Base-by-base conservation (phyloP, 2,888 invertebrate genomes). In the Phymatocera aterrima region DNA sequence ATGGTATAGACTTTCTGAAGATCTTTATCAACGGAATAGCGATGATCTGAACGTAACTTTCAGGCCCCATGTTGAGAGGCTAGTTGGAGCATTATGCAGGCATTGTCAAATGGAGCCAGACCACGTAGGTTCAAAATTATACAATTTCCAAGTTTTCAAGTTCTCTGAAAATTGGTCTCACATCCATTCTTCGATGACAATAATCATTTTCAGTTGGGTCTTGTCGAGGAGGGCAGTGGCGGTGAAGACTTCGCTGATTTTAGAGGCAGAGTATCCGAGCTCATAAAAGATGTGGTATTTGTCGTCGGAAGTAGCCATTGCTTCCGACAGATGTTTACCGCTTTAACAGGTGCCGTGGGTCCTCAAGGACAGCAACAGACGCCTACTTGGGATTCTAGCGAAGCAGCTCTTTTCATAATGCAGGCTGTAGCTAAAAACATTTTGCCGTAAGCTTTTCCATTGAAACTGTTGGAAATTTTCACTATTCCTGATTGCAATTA, bases 21-120 rank as follows among this genome's bases (percentile, higher is more conserved):
- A 96, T 86, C 92, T 99, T 3, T 99, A 98, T 90, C 96, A 97
- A 85, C 94, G 95, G 83, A 96, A 98, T 88, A 95, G 94, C 85
- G 95, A 96, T 84, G 93, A 94, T 0, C 89, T 97, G n/a, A 97
- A 96, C 1, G 93, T 94, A 68, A 91, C 95, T 46, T 99, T 99
- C 90, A 95, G 95, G 87, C 98, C 98, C 0, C 97, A 98, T 88
- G 94, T 99, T 79, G 97, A 98, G 91, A 93, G 98, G 84, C 92
- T 99, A n/a, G 95, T 99, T 6, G 94, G 95, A 77, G 96, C 97
- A 0, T 92, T 99, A 8, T 97, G 97, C 83, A 93, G 96, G 79
- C 99, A 99, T 90, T 97, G 98, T 86, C 98, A 98, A 91, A 97
- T 98, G 92, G 99, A 99, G 86, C 95, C 97, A 0, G 99, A 99